Evolutionary conservation across 2,797 vertebrate species (phyloP), one percentile per base, ranked within the genome.

Genomic region (Nannoperca obscura): DNA sequence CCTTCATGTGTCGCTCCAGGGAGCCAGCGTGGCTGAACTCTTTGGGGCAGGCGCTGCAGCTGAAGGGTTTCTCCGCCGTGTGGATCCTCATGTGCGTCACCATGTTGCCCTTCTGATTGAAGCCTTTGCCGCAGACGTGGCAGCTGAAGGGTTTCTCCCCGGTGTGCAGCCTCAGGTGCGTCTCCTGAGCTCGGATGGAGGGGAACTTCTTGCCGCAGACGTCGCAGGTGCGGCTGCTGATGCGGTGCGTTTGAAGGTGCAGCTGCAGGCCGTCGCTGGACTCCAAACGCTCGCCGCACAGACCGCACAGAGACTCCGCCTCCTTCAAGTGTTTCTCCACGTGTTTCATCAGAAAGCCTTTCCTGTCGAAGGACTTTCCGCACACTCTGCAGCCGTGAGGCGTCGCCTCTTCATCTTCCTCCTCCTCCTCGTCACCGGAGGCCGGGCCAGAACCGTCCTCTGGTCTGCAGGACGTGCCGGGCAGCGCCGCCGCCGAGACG

Each of bases 81-180:
- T 93, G 92, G 36, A 59, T 86, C 38, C 74, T 64, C 81, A 89
- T 62, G 86, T 93, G 92, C 3, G 90, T 83, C 70, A 75, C 67
- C 85, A 93, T 86, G 78, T 92, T 91, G 2, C 87, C 90, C 30
- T 90, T 92, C 63, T 90, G 88, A n/a, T 80, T 88, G 78, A 93
- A 93, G 19, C 76, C 67, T 59, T 91, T 91, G 0, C 82, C 73
- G 0, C 93, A 93, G 19, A 89, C 11, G 12, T 20, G 24, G 57
- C 92, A 93, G 77, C 54, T 66, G 61, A 89, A 92, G 0, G 92
- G 89, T 54, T 89, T 86, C 70, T 94, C 90, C 3, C 89, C 92
- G 0, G 85, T 91, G 86, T 93, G 93, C 47, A 90, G 77, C 68
- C 88, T 70, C 57, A 70, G 60, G 72, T 92, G 91, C 0, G 85